phyloP scores from a whole-genome alignment of 1,140 invertebrate species.

The Dufourea novaeangliae region DNA sequence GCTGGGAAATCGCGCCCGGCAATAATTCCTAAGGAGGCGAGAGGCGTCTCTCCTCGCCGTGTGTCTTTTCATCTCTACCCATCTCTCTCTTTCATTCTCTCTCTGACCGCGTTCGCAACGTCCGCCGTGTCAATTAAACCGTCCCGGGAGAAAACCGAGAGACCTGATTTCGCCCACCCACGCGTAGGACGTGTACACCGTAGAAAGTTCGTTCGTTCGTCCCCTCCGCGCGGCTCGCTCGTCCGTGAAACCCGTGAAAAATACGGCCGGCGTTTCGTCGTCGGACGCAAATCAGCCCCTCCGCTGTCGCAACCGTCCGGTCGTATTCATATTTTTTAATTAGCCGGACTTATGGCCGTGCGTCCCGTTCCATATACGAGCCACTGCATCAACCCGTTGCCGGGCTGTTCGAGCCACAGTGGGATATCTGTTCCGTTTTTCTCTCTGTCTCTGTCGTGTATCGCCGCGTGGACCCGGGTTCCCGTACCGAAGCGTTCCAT shows the following conservation, averaged over 20 bases:
- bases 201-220: constrained; percentile 56
- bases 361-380: constrained; percentile 29
- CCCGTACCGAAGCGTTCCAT: background rate
- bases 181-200: constrained; percentile 52
- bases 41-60: background rate
- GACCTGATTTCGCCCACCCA: constrained; percentile 63
- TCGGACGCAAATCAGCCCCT: constrained; percentile 44
- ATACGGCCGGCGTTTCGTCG: constrained; percentile 15
- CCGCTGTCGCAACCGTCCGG: constrained; percentile 33
- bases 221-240: background rate
- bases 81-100: background rate
- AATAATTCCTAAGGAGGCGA: constrained; percentile 35
- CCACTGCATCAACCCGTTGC: constrained; percentile 58
- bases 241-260: background rate
- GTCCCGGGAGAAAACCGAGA: constrained; percentile 40
- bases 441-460: background rate
- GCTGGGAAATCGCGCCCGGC: constrained; percentile 16
- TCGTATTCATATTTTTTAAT: constrained; percentile 66
- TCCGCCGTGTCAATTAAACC: constrained; percentile 42
- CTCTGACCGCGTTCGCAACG: constrained; percentile 7
- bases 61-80: background rate
- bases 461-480: constrained; percentile 2
- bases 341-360: constrained; percentile 52
- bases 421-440: constrained; percentile 43
- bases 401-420: background rate